Percentiles rank a stretch among this genome's conserved stretches.
Evolutionary conservation across 2,888 invertebrate genomes (phyloP).

Genomic region (Papilio gigon): DNA sequence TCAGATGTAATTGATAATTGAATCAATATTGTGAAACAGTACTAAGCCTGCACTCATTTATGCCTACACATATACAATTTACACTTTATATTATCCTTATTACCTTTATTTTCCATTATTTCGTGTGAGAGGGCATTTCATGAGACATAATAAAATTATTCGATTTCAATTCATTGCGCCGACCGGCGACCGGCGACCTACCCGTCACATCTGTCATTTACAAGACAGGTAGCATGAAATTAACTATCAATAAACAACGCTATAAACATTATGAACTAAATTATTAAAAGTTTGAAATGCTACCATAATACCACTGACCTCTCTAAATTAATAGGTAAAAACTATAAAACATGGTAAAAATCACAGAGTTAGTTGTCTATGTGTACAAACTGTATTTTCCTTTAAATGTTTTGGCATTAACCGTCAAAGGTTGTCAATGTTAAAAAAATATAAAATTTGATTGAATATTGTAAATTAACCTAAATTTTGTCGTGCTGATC

Average conservation of each 20-base stretch:
- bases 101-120: constrained; percentile 10
- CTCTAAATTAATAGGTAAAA: too few relatives aligned
- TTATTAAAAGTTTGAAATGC: not conserved
- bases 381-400: too few relatives aligned
- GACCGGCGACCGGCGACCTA: too few relatives aligned
- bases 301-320: too few relatives aligned
- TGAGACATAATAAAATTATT: not conserved
- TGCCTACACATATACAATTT: not conserved
- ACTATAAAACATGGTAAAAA: too few relatives aligned
- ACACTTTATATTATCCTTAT: not conserved
- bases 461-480: not conserved
- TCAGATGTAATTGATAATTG: too few relatives aligned
- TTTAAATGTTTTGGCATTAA: not conserved
- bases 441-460: not conserved
- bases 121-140: not conserved
- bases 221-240: too few relatives aligned
- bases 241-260: too few relatives aligned
- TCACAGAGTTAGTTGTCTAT: too few relatives aligned
- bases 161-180: not conserved
- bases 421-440: not conserved
- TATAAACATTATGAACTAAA: not conserved
- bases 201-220: too few relatives aligned
- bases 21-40: too few relatives aligned
- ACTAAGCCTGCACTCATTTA: too few relatives aligned
- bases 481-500: constrained; percentile 6